These are phyloP conservation scores for Calcarius ornatus DNA, from an alignment of 2,113 vertebrate species.

Conservation along the genomic window DNA sequence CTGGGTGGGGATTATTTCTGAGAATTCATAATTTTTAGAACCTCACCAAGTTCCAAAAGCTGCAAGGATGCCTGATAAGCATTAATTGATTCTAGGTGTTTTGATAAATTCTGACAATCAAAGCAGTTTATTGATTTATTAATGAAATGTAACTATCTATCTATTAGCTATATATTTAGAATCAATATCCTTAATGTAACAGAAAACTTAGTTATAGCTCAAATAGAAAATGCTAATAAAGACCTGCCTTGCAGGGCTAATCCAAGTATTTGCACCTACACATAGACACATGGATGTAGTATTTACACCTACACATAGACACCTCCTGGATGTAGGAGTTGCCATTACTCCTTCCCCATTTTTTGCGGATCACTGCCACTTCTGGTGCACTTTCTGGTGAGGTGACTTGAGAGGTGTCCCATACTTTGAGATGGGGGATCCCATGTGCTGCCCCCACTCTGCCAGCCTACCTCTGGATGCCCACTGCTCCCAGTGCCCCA, in stretches of 20 bases:
- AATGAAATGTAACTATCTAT: not conserved
- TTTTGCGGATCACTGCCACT: not conserved
- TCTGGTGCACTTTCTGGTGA: not conserved
- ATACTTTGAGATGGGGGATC: rapidly evolving
- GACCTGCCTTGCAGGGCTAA: not conserved
- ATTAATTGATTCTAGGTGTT: not conserved
- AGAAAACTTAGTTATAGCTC: not conserved
- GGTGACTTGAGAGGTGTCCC: not conserved
- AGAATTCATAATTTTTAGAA: not conserved
- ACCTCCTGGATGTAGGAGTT: rapidly evolving
- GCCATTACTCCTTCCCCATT: not conserved
- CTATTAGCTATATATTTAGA: not conserved
- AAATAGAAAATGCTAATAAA: not conserved
- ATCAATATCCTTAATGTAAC: not conserved
- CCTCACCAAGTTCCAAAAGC: not conserved
- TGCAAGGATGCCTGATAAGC: not conserved
- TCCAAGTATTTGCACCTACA: not conserved
- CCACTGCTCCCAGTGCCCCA: not conserved
- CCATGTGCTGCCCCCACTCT: rapidly evolving
- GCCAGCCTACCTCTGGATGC: not conserved
- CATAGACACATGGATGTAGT: not conserved
- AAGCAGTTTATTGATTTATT: not conserved
- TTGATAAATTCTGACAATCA: not conserved
- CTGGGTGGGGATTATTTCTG: not conserved
- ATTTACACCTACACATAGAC: not conserved